Evolutionary conservation across 2,888 invertebrate genomes (phyloP).

Genomic region (Crossocerus cetratus): DNA sequence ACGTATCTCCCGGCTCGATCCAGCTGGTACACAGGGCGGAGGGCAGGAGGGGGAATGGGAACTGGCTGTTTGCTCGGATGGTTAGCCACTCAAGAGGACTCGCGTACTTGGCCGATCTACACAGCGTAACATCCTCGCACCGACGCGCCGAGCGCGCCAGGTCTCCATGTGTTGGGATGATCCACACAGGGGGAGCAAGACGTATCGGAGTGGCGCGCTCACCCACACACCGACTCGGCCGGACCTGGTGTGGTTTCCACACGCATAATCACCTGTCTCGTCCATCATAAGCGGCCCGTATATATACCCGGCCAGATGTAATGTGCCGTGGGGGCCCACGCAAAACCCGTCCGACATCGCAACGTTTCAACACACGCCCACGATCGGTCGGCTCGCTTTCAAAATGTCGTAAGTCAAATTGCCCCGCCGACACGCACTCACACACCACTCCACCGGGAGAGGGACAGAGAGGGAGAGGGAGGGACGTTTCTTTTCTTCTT

Average conservation of each 20-base stretch:
- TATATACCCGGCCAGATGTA: conserved; percentile 68
- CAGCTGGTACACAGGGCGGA: background rate
- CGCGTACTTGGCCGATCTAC: background rate
- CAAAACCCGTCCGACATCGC: conserved; percentile 73
- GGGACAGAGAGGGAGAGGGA: conserved; percentile 15
- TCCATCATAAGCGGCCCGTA: conserved; percentile 70
- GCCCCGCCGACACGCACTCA: conserved; percentile 48
- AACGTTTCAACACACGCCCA: conserved; percentile 76
- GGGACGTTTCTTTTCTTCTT: background rate
- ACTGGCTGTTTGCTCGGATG: conserved; percentile 9
- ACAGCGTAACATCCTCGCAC: background rate
- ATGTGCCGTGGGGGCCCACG: conserved; percentile 71
- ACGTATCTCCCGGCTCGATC: conserved; percentile 30
- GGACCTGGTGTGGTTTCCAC: conserved; percentile 70
- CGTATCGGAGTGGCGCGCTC: background rate
- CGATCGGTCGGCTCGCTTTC: conserved; percentile 72
- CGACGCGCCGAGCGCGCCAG: background rate
- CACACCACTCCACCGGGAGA: conserved; percentile 67
- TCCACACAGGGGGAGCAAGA: background rate
- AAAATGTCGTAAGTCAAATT: conserved; percentile 75
- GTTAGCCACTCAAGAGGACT: background rate
- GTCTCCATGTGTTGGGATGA: too few species aligned
- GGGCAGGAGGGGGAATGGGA: background rate
- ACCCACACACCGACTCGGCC: conserved; percentile 32
- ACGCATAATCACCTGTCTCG: conserved; percentile 76